A percentile compares a stretch with the other conserved stretches of the same genome.
phyloP scores from a whole-genome alignment of 2,113 vertebrate genomes.

The Gnathonemus echidnorhynchus region DNA sequence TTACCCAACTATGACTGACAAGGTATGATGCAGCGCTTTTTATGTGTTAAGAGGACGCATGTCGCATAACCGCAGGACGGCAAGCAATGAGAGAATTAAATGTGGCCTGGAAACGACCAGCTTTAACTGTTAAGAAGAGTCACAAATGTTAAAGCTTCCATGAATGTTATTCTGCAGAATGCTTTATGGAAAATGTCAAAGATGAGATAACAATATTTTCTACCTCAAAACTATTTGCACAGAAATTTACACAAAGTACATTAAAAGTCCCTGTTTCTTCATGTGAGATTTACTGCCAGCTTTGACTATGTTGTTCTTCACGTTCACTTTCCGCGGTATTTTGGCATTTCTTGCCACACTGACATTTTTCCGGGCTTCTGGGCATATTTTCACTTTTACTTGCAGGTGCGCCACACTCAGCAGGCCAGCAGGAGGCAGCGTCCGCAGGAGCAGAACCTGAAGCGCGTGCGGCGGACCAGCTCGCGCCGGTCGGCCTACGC shows the following conservation, averaged over 20 bases:
- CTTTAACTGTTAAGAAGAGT: neutral
- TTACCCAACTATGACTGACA: slow-evolving; percentile 63
- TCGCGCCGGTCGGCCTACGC: slow-evolving; percentile 68
- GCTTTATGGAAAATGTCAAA: neutral
- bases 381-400: neutral
- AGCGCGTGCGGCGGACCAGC: slow-evolving; percentile 63
- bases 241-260: neutral
- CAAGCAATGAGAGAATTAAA: neutral
- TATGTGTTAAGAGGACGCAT: neutral
- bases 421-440: slow-evolving; percentile 58
- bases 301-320: neutral
- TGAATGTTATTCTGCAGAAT: neutral
- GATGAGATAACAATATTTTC: neutral
- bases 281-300: neutral
- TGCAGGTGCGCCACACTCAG: slow-evolving; percentile 63
- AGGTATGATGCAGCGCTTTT: slow-evolving; percentile 50
- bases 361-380: neutral
- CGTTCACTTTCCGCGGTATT: neutral
- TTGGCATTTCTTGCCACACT: neutral
- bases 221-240: neutral
- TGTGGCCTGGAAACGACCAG: neutral
- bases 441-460: slow-evolving; percentile 53
- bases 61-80: neutral
- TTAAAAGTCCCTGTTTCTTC: neutral
- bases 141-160: neutral